phyloP scores from a whole-genome alignment of 2,888 invertebrate species.

The Baccha elongata region DNA sequence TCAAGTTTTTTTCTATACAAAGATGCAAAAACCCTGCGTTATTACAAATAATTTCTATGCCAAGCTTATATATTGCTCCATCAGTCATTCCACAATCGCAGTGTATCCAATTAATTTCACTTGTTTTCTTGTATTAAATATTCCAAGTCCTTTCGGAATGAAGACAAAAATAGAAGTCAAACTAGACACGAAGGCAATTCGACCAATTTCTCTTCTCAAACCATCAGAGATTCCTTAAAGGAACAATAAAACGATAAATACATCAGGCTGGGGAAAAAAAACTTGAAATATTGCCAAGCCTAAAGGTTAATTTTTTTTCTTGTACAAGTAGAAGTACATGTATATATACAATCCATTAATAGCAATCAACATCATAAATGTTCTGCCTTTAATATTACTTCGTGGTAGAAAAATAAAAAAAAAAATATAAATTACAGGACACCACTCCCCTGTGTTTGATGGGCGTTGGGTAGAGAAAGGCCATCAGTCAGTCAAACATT shows the following conservation, averaged over 20 bases:
- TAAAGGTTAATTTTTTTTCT: conserved; percentile 13
- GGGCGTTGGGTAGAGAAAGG: not conserved
- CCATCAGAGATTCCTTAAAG: not conserved
- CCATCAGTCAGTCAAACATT: conserved; percentile 56
- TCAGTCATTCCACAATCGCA: too few species aligned
- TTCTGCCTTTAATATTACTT: conserved; percentile 40
- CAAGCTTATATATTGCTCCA: too few species aligned
- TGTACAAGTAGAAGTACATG: not conserved
- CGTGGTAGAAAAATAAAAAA: conserved; percentile 8
- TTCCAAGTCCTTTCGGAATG: too few species aligned
- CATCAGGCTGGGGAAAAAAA: too few species aligned
- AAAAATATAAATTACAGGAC: conserved; percentile 44
- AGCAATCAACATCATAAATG: conserved; percentile 35
- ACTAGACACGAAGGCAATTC: not conserved
- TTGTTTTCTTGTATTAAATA: too few species aligned
- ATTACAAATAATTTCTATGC: too few species aligned
- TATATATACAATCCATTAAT: not conserved
- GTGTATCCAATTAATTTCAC: too few species aligned
- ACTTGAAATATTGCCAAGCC: conserved; percentile 53
- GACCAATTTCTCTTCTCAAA: not conserved
- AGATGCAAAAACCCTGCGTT: too few species aligned
- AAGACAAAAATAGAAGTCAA: not conserved
- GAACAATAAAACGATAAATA: not conserved
- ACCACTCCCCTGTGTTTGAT: conserved; percentile 34
- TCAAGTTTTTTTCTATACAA: too few species aligned